A percentile compares a stretch with the other conserved stretches of the same genome.
Conservation (phyloP, 2,113 vertebrate species). For the Saccopteryx leptura region DNA sequence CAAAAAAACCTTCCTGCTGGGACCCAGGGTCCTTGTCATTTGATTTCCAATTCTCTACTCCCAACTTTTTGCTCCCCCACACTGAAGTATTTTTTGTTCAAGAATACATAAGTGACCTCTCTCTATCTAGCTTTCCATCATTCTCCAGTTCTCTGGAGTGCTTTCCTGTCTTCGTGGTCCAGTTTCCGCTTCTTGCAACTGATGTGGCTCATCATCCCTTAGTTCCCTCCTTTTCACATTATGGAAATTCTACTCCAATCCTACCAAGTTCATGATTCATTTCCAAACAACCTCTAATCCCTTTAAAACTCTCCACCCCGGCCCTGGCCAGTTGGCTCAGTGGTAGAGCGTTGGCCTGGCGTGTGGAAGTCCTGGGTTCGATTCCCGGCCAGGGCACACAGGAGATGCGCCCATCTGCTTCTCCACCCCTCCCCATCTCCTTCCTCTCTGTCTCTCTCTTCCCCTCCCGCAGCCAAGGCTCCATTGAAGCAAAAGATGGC, state of each 20-base stretch:
- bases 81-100: conserved; percentile 14
- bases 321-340: too few species aligned
- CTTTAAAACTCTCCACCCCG: conserved; percentile 48
- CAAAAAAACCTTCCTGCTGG: background rate
- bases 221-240: background rate
- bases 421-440: too few species aligned
- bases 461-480: too few species aligned
- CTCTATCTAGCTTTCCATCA: background rate
- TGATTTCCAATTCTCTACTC: background rate
- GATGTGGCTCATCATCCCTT: background rate
- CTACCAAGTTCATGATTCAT: background rate
- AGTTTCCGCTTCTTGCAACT: background rate
- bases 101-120: background rate
- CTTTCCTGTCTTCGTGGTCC: conserved; percentile 27
- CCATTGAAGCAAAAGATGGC: too few species aligned
- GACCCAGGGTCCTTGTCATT: background rate
- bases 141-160: background rate
- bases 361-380: too few species aligned
- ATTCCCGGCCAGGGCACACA: too few species aligned
- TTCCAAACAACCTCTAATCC: conserved; percentile 31
- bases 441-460: too few species aligned
- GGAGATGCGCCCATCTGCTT: too few species aligned
- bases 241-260: conserved; percentile 1
- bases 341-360: too few species aligned
- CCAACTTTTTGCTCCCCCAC: background rate